Base-by-base conservation (phyloP, 1,140 invertebrate species). In the Sweltsa coloradensis region DNA sequence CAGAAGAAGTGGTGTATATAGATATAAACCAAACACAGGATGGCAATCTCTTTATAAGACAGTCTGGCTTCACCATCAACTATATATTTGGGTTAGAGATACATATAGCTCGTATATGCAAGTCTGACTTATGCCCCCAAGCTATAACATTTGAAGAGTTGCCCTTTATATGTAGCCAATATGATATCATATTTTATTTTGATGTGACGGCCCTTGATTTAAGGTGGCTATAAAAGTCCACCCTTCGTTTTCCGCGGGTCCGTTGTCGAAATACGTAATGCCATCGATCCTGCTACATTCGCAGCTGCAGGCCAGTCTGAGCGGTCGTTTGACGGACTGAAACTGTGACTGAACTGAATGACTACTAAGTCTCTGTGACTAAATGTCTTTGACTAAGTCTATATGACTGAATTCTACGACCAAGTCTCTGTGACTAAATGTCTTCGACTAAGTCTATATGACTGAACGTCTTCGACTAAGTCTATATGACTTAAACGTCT, bases 121-220 rank as follows among this genome's bases (percentile, higher is more conserved):
- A 54, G 54, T 53, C 57, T 59, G 55, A 57, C 55, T 59, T 54
- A 56, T 53, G 47, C 41, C 45, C 46, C 45, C 49, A 36, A 42
- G 53, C 55, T 55, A 58, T 58, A 59, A 57, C 57, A 57, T 57
- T 51, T 54, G 55, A 57, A 51, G 45, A 58, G 51, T 52, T 53
- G 54, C 55, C 57, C 54, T 58, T 57, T 54, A 54, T 53, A 53
- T 54, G 52, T 56, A 54, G 55, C 57, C 57, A 56, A 60, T 58
- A 58, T 59, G 53, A 56, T 58, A 51, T 51, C 51, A 58, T 60
- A 60, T 60, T 60, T 60, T 59, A 58, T 60, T 59, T 55, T 60
- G 58, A 60, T 60, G 58, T 59, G 58, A 58, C 58, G 50, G 47
- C 41, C 50, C 55, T 57, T 56, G 55, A 57, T 60, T 60, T 57